phyloP scores from a whole-genome alignment of 2,888 invertebrate genomes.

The Tetanocera ferruginea region DNA sequence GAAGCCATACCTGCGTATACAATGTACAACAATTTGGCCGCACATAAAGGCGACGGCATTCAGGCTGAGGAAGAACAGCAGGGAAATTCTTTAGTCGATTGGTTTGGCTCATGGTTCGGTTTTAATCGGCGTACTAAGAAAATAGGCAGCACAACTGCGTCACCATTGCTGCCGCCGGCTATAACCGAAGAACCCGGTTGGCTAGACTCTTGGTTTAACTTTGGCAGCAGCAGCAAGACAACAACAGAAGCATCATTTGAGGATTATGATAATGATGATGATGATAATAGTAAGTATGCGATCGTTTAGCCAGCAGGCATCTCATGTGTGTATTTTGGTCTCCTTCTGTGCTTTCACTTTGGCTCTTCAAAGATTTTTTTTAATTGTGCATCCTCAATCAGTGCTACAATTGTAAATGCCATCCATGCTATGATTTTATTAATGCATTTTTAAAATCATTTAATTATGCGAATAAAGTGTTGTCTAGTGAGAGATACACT shows the following conservation, averaged over 20 bases:
- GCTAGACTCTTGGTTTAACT: conserved; percentile 65
- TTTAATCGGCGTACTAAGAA: conserved; percentile 57
- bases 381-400: background rate
- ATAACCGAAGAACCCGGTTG: conserved; percentile 58
- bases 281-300: conserved; percentile 62
- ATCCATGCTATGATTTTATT: too few relatives aligned
- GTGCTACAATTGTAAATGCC: too few relatives aligned
- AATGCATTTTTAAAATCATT: too few relatives aligned
- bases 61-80: conserved; percentile 50
- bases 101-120: conserved; percentile 65
- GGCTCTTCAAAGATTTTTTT: background rate
- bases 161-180: conserved; percentile 29
- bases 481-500: too few relatives aligned
- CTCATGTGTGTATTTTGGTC: background rate
- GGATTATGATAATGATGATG: conserved; percentile 57
- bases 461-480: too few relatives aligned
- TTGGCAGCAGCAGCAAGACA: conserved; percentile 55
- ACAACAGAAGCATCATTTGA: conserved; percentile 50
- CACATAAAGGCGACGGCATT: conserved; percentile 38
- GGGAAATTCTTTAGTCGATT: conserved; percentile 54
- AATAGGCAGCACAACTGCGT: conserved; percentile 54
- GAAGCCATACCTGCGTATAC: conserved; percentile 60
- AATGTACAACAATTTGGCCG: conserved; percentile 57
- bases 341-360: background rate
- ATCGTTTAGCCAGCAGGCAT: background rate